phyloP scores from a whole-genome alignment of 2,113 vertebrate species.

The Lucifuga dentata region DNA sequence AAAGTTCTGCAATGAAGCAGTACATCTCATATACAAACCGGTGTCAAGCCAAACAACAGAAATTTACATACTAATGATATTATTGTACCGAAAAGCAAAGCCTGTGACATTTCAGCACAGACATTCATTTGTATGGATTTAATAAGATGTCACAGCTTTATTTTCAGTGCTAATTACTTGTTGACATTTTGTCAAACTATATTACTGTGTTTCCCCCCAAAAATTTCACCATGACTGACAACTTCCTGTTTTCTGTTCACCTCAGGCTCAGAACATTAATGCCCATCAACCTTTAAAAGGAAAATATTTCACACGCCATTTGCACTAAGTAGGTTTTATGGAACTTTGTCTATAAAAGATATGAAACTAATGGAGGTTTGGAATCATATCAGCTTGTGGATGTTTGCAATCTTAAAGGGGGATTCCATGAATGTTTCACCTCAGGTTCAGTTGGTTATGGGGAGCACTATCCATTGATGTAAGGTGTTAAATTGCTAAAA shows the following conservation, averaged over 20 bases:
- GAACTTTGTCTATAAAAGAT: not conserved
- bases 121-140: conserved; percentile 48
- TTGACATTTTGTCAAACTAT: conserved; percentile 62
- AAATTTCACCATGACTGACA: conserved; percentile 41
- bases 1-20: not conserved
- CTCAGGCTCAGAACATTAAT: conserved; percentile 16
- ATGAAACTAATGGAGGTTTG: not conserved
- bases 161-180: conserved; percentile 61
- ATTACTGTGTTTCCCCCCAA: conserved; percentile 23
- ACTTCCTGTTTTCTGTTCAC: conserved; percentile 45
- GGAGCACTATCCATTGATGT: too few relatives aligned
- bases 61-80: conserved; percentile 15
- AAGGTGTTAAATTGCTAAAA: too few relatives aligned
- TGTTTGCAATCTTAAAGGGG: too few relatives aligned
- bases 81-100: conserved; percentile 17
- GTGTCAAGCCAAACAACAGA: conserved; percentile 4
- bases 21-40: too few relatives aligned
- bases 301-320: conserved; percentile 1
- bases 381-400: too few relatives aligned
- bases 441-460: too few relatives aligned
- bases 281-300: conserved; percentile 36
- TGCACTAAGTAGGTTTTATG: conserved; percentile 2
- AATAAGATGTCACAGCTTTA: conserved; percentile 57
- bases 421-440: too few relatives aligned
- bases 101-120: conserved; percentile 42